These are phyloP conservation scores for Paramuricea clavata DNA, from an alignment of 92 coral and sea anemone genomes.

Conservation along the genomic window DNA sequence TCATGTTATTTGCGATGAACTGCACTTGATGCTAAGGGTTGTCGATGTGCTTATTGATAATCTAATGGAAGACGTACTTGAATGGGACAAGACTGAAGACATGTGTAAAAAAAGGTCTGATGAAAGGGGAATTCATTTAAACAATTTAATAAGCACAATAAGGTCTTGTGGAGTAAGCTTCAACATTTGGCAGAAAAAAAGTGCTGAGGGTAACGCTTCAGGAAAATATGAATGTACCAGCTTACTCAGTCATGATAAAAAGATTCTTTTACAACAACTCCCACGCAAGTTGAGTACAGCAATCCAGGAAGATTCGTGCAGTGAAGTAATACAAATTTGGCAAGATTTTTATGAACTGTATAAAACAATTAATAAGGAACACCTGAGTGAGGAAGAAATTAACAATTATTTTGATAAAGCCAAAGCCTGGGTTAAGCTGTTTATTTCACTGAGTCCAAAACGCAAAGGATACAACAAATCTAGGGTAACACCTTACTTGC, in stretches of 20 bases:
- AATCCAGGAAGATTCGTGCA: not conserved
- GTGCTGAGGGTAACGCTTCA: not conserved
- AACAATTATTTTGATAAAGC: not conserved
- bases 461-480: not conserved
- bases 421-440: not conserved
- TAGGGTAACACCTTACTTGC: not conserved
- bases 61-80: not conserved
- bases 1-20: not conserved
- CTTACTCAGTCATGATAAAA: not conserved
- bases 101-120: not conserved
- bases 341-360: not conserved
- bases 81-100: not conserved
- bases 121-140: not conserved
- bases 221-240: not conserved
- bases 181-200: not conserved
- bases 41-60: slow-evolving; percentile 8
- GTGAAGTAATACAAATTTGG: not conserved
- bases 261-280: not conserved
- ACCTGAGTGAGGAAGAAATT: not conserved
- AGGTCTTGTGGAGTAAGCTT: not conserved
- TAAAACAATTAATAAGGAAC: not conserved
- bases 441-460: not conserved
- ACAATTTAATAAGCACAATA: not conserved
- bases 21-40: not conserved
- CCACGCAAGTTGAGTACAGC: not conserved